Evolutionary conservation across 2,113 vertebrate genomes (phyloP), one percentile per base, ranked within the genome.

Genomic region (Lethenteron reissneri): DNA sequence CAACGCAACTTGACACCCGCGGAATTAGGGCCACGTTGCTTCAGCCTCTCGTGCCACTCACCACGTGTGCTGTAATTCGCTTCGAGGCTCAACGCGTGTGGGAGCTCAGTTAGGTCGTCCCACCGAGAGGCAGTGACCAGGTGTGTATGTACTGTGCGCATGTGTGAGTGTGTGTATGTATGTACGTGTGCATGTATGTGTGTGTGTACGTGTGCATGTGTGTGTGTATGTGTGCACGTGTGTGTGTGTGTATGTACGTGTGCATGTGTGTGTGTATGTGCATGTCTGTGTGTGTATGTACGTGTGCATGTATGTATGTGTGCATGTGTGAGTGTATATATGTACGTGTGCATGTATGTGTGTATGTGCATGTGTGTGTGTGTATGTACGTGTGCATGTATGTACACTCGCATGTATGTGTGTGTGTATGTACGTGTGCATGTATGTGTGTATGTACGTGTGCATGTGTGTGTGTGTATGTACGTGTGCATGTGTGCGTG

Each of bases 401-500:
- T 25, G 25, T 25, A 25, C 25, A n/a, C n/a, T n/a, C n/a, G 25
- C 3, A 3, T 25, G 25, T 3, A 25, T 64, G 19, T 64, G 4
- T 15, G 62, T 59, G 4, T 13, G 13, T n/a, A 64, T 74, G 73
- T 69, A 41, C 58, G 71, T 72, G 72, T 74, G 71, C 56, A 57
- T 64, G 21, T 41, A 56, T 71, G 56, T 73, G 56, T 58, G 17
- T 73, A 64, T 74, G 73, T 69, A 41, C 56, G 71, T 72, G 72
- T 74, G 71, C 56, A 57, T 64, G 21, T 41, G 58, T 71, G 56
- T 76, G 71, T 74, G 4, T 73, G 8, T 59, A 56, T 58, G 73
- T 60, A 57, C 56, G 25, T n/a, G 17, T 74, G 57, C 62, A 12
- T 71, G 72, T 57, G 11, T 71, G 68, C 74, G 73, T 58, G 64